These are phyloP conservation scores for Sphenopsis melanotis DNA, from an alignment of 2,797 vertebrate species.

Conservation along the genomic window DNA sequence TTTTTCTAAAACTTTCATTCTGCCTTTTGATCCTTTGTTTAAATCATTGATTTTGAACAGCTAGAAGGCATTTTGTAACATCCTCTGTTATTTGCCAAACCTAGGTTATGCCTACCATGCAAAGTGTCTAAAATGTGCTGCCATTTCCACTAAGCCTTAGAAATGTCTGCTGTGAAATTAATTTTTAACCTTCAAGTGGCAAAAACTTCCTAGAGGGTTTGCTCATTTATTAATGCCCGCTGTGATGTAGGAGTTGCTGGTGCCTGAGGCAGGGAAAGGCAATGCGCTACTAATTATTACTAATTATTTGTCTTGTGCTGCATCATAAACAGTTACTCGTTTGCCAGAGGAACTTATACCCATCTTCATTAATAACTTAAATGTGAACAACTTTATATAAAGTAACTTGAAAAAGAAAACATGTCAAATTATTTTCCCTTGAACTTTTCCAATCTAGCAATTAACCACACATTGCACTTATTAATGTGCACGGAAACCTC, in stretches of 20 bases:
- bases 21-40: conserved; percentile 26
- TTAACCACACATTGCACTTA: not conserved
- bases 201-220: not conserved
- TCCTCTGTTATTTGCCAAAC: not conserved
- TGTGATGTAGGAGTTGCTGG: not conserved
- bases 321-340: not conserved
- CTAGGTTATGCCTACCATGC: not conserved
- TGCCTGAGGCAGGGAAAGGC: not conserved
- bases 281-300: not conserved
- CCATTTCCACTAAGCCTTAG: conserved; percentile 17
- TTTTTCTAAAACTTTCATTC: not conserved
- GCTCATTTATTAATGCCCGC: not conserved
- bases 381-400: not conserved
- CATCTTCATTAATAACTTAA: not conserved
- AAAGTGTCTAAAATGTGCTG: not conserved
- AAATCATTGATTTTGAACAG: not conserved
- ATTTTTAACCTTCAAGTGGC: conserved; percentile 6
- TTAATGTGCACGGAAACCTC: not conserved
- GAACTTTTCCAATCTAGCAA: not conserved
- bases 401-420: not conserved
- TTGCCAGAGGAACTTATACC: not conserved
- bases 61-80: not conserved
- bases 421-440: not conserved
- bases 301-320: not conserved
- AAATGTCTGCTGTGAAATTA: conserved; percentile 2